A percentile compares a stretch with the other conserved stretches of the same genome.
Evolutionary conservation across 2,888 invertebrate species (phyloP).

Genomic region (Aradus depressus): DNA sequence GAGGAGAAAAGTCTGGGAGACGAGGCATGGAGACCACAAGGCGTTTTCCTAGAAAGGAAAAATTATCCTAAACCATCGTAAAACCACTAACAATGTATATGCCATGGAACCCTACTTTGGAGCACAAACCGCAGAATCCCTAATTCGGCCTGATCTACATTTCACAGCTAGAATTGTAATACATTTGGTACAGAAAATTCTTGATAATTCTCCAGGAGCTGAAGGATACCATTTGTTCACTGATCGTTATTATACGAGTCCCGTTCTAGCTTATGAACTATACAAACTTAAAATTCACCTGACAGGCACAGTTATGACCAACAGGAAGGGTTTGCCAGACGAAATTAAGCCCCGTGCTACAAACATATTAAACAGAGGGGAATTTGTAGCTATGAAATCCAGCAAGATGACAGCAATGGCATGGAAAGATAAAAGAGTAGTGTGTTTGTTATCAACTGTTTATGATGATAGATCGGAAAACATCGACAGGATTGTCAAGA

Average conservation of each 20-base stretch:
- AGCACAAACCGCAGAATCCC: neutral
- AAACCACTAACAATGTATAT: too few relatives aligned
- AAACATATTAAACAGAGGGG: constrained; percentile 5
- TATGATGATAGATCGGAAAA: neutral
- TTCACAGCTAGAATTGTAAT: neutral
- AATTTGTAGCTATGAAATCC: constrained; percentile 1
- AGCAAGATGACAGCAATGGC: constrained; percentile 2
- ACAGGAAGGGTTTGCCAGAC: constrained; percentile 1
- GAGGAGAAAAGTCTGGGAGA: too few relatives aligned
- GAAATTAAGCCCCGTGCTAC: constrained; percentile 1
- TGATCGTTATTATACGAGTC: constrained; percentile 14
- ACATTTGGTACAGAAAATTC: neutral
- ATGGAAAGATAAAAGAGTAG: constrained; percentile 17
- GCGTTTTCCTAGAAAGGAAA: too few relatives aligned
- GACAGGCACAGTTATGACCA: constrained; percentile 10
- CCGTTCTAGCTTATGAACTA: constrained; percentile 7
- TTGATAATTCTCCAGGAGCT: neutral
- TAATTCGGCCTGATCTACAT: neutral
- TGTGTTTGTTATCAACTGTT: neutral
- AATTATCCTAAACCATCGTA: too few relatives aligned
- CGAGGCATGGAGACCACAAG: too few relatives aligned
- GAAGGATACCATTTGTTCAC: constrained; percentile 11
- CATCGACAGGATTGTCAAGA: neutral
- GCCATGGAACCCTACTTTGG: constrained; percentile 7
- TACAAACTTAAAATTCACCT: constrained; percentile 9